phyloP scores from a whole-genome alignment of 2,113 vertebrate species.

The Amia ocellicauda region DNA sequence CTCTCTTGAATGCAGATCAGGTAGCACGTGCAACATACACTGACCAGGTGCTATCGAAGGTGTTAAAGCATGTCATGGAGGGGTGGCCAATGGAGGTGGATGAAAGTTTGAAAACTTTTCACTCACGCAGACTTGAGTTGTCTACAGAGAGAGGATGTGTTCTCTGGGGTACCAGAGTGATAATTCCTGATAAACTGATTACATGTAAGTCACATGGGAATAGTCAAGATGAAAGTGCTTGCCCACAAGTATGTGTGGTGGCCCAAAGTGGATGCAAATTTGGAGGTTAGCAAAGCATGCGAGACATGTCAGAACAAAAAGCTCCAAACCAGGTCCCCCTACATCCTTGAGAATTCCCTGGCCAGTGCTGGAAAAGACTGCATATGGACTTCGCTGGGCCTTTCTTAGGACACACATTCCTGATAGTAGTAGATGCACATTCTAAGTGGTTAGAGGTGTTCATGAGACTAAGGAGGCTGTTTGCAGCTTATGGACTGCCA shows the following conservation, averaged over 20 bases:
- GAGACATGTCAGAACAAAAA: constrained; percentile 2
- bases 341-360: constrained; percentile 9
- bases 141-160: background rate
- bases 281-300: background rate
- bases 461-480: constrained; percentile 14
- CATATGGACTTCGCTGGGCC: constrained; percentile 5
- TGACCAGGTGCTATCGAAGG: background rate
- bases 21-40: background rate
- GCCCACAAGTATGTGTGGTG: constrained; percentile 10
- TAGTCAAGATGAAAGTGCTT: constrained; percentile 1
- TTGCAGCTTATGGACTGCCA: background rate
- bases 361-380: background rate
- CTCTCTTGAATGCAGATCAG: background rate
- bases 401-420: background rate
- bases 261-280: background rate
- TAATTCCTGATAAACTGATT: background rate
- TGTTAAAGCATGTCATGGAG: background rate
- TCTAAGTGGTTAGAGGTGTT: constrained; percentile 1
- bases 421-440: constrained; percentile 2
- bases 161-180: background rate
- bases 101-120: background rate
- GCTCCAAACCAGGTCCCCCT: background rate
- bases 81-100: background rate
- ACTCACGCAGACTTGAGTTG: background rate
- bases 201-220: background rate